Conservation (phyloP, 2,113 vertebrate species). For the Megaleporinus macrocephalus region DNA sequence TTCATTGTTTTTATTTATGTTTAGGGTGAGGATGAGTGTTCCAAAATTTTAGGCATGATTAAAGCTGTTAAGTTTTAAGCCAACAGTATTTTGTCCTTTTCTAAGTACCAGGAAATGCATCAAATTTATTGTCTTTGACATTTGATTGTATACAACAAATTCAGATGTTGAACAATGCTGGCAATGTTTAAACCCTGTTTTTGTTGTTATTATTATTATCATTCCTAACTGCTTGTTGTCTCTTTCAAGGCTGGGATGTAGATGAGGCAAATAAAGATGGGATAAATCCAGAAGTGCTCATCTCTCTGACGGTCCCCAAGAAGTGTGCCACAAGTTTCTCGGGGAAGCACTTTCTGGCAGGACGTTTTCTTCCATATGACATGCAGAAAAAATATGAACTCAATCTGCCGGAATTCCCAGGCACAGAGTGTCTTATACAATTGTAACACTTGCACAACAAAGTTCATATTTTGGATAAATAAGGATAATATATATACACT, state of each 20-base stretch:
- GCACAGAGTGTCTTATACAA: constrained; percentile 88
- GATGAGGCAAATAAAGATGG: constrained; percentile 81
- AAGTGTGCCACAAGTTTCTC: constrained; percentile 84
- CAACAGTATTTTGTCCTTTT: too few relatives aligned
- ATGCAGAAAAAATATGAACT: constrained; percentile 93
- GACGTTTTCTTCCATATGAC: constrained; percentile 92
- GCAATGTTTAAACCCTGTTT: background rate
- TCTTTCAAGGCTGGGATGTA: constrained; percentile 83
- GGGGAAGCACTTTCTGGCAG: constrained; percentile 92
- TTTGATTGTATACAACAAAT: too few relatives aligned
- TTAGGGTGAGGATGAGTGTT: too few relatives aligned
- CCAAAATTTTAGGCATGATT: too few relatives aligned
- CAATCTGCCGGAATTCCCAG: constrained; percentile 85
- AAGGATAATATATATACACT: constrained; percentile 56
- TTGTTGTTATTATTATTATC: too few relatives aligned
- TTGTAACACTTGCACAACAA: constrained; percentile 73
- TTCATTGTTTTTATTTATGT: too few relatives aligned
- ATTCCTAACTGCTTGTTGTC: background rate
- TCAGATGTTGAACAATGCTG: background rate
- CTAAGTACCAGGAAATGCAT: too few relatives aligned
- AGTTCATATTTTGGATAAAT: constrained; percentile 57
- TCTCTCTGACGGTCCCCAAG: constrained; percentile 91
- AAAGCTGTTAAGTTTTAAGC: too few relatives aligned
- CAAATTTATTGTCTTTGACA: too few relatives aligned
- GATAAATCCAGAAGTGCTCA: constrained; percentile 88